Conservation (phyloP, 2,113 vertebrate genomes). For the Calypte anna region DNA sequence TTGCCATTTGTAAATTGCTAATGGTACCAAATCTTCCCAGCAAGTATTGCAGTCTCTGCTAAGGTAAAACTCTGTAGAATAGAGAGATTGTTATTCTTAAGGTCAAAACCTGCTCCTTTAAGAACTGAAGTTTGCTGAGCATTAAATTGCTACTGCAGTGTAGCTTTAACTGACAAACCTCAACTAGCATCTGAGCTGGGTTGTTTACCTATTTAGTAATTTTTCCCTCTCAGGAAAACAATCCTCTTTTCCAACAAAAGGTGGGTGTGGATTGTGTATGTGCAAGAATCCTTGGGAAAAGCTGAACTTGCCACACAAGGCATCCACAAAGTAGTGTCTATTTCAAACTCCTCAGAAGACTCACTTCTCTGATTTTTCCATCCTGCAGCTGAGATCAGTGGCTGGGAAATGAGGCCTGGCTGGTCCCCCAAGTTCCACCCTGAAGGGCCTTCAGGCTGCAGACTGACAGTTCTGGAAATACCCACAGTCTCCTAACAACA, state of each 20-base stretch:
- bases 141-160: not conserved
- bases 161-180: not conserved
- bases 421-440: not conserved
- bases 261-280: no score
- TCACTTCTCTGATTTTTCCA: accelerated
- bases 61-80: accelerated
- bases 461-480: not conserved
- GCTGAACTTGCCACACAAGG: not conserved
- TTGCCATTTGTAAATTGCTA: not conserved
- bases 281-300: not conserved
- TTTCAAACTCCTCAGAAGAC: not conserved
- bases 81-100: not conserved
- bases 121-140: not conserved
- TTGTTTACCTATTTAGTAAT: not conserved
- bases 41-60: not conserved
- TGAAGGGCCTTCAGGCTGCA: not conserved
- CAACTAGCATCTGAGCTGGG: not conserved
- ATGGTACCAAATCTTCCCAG: not conserved
- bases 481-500: not conserved
- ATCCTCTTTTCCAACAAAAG: not conserved
- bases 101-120: not conserved
- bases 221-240: not conserved
- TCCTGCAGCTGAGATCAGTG: accelerated
- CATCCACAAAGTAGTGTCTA: not conserved
- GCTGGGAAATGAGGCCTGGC: not conserved